Evolutionary conservation across 1,140 invertebrate genomes (phyloP), one percentile per base, ranked within the genome.

Genomic region (Drosophila repletoides): DNA sequence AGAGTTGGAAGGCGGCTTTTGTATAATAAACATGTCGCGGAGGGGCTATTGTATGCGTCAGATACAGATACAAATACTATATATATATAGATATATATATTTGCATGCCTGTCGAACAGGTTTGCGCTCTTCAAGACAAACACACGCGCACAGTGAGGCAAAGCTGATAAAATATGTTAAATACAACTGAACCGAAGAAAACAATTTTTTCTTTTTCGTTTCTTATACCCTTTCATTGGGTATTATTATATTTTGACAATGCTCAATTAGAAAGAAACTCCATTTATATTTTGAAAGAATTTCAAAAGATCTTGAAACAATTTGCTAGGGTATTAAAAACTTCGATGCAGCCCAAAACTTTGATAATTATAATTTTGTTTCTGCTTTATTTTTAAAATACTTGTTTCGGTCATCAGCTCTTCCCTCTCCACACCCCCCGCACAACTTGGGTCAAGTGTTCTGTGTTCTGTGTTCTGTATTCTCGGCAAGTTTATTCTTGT

Each of bases 41-140:
- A 43, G 17, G 63, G 45, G 28, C 33, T 36, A 5, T 46, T 56
- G 31, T 64, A 48, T 56, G 19, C 36, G 46, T 52, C 55, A 55
- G 40, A 53, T 64, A 22, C 61, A 56, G 19, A 28, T 36, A 45
- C 55, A 55, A 29, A 53, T 64, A 22, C 61, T 48, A 56, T 31
- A 26, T 34, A 45, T 33, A 40, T 45, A 45, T 24, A 31, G 3
- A 21, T 36, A 46, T 2, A 43, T n/a, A 41, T 17, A 65, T 72
- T 72, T 72, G 52, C 61, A 66, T 71, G 68, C 53, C 63, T 58
- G 70, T 40, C 55, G 66, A 69, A 72, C 70, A 69, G 70, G 70
- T 72, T 72, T 72, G 56, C 56, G 64, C 56, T 72, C 55, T 72
- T 72, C n/a, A 72, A 67, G 41, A 40, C 49, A 24, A 22, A 14